Conservation (phyloP, 2,797 vertebrate species). For the Mormyrus hasselquistii region DNA sequence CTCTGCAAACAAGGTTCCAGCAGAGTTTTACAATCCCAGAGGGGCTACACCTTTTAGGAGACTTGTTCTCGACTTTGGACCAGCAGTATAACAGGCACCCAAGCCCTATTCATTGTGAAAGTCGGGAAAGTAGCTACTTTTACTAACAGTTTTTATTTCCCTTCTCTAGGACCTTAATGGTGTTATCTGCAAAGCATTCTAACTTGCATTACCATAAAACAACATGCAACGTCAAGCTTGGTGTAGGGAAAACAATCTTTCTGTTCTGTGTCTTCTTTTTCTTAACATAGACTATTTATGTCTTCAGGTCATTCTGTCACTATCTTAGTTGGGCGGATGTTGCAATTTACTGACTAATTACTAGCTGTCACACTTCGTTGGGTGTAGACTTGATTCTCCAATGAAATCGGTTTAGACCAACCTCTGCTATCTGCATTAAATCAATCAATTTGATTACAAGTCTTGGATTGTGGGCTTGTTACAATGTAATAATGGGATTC, state of each 20-base stretch:
- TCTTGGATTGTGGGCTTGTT: not conserved
- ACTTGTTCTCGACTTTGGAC: not conserved
- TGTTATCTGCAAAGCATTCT: conserved; percentile 38
- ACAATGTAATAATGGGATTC: not conserved
- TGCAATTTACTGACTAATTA: not conserved
- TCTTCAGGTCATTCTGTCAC: not conserved
- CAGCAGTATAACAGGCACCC: conserved; percentile 20
- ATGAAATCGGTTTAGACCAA: not conserved
- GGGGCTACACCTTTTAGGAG: not conserved
- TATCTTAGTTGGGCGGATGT: not conserved
- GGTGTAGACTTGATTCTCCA: not conserved
- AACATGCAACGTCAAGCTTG: conserved; percentile 32
- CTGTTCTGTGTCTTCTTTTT: not conserved
- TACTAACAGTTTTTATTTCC: conserved; percentile 21
- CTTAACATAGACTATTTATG: not conserved
- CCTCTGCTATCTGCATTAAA: not conserved
- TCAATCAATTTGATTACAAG: not conserved
- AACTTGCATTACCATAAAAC: conserved; percentile 36
- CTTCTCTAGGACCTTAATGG: conserved; percentile 10
- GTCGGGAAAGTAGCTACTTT: not conserved
- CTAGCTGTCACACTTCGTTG: not conserved
- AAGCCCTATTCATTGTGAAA: conserved; percentile 37
- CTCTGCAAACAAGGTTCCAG: not conserved
- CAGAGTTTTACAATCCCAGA: not conserved
- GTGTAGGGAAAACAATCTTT: not conserved